Evolutionary conservation across 2,797 vertebrate species (phyloP), one percentile per base, ranked within the genome.

Genomic region (Lophius americanus): DNA sequence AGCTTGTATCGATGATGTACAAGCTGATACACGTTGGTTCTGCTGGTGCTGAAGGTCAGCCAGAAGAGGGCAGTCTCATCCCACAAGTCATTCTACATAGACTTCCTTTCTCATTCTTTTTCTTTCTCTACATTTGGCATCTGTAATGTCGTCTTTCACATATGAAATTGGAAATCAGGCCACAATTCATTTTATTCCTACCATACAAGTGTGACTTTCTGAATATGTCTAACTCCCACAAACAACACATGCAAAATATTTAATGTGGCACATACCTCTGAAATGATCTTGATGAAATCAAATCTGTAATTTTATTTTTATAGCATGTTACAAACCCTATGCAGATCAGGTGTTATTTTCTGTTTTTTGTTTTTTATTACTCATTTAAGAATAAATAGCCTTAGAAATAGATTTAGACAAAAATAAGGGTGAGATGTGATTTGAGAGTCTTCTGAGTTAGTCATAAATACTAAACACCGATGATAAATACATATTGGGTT

Each of bases 1-100:
- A 60, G 33, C 35, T 11, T 11, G 7, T 38, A 7, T 2, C 7
- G 37, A 38, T 38, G 48, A 0, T 13, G 9, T 36, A 14, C 32
- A 1, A 33, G 7, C 32, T 59, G 44, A 23, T 33, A 32, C 14
- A 4, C 42, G 9, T 51, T 6, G 55, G 41, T 32, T 4, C n/a
- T 55, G 60, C 7, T 10, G 54, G 10, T 73, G 49, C 65, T 60
- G 4, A 58, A 58, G 8, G 6, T 54, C 47, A 41, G 41, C 91
- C 92, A 92, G 79, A 76, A 93, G 92, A 82, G 86, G 92, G 92
- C 92, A 92, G 84, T 89, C 67, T 89, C 75, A 76, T 72, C 80
- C 88, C 73, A 78, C 70, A 14, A 53, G 14, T 75, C 46, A 46
- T 32, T 41, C 32, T 36, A 64, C 23, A 51, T 14, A 36, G 54